Evolutionary conservation across 2,797 vertebrate species (phyloP), one percentile per base, ranked within the genome.

Genomic region (Leptodactylus fallax): DNA sequence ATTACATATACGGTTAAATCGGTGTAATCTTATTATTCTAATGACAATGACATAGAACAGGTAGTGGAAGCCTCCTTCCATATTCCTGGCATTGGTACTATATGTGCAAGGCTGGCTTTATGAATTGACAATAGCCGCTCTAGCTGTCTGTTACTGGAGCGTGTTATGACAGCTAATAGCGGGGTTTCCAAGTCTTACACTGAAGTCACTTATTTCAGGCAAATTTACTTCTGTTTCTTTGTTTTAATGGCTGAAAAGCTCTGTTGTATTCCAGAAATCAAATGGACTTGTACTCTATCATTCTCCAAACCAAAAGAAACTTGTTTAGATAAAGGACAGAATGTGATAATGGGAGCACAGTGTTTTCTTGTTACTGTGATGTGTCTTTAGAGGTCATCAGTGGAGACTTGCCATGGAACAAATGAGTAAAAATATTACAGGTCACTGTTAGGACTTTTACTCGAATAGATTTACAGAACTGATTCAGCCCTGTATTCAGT

Each of bases 181-280:
- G 10, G 36, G 58, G 79, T 61, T 61, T 13, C 36, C 19, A 11
- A 61, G 9, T 81, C 3, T 60, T 61, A 17, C 56, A 36, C 21
- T 61, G 17, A 61, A 81, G 79, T 81, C 60, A 60, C 79, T 81
- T 81, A 81, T 81, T 81, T 81, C 45, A 61, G 27, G 25, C 23
- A 81, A 61, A n/a, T 58, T 61, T 81, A 6, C 56, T 45, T 11
- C 16, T 81, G 25, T 63, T 63, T 27, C 36, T 81, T 19, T 81
- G 56, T 81, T 63, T 63, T 63, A 81, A 81, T 63, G 79, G 58
- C 27, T 58, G 36, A n/a, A 9, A 36, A 61, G 56, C 36, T 61
- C 27, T 12, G 12, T 81, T 81, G 58, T 81, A 45, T 81, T 63
- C 1, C 12, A 21, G 17, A 53, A 51, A 53, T 77, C 47, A 21